Percentiles rank a stretch among this genome's conserved stretches.
phyloP scores from a whole-genome alignment of 1,140 invertebrate species.

The Drosophila parabipectinata region DNA sequence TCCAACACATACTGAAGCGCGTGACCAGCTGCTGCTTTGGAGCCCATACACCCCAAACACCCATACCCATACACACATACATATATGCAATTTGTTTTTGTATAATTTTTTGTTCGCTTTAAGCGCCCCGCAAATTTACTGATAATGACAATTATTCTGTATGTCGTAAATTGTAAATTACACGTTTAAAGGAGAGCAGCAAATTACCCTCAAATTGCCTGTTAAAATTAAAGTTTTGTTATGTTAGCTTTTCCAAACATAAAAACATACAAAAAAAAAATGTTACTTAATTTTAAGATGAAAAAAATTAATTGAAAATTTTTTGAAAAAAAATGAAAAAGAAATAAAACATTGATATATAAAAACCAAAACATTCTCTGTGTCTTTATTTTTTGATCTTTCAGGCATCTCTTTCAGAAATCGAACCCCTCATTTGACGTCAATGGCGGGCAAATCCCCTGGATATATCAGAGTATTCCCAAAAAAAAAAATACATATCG shows the following conservation, averaged over 20 bases:
- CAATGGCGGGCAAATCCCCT: conserved; percentile 31
- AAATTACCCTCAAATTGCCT: conserved; percentile 49
- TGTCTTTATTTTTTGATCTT: conserved; percentile 35
- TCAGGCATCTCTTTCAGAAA: conserved; percentile 28
- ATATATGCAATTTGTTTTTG: conserved; percentile 42
- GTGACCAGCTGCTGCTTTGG: conserved; percentile 64
- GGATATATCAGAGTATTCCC: conserved; percentile 6
- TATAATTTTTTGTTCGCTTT: conserved; percentile 43
- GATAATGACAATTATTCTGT: conserved; percentile 65
- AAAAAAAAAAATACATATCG: background rate
- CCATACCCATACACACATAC: background rate
- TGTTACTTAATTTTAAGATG: conserved; percentile 72
- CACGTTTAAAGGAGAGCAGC: conserved; percentile 32
- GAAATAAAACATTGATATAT: conserved; percentile 24
- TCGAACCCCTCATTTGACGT: conserved; percentile 34
- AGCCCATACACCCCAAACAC: background rate
- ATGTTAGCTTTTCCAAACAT: conserved; percentile 70
- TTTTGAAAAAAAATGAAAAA: conserved; percentile 43
- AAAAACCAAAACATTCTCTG: conserved; percentile 27
- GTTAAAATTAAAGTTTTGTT: conserved; percentile 76
- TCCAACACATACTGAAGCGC: conserved; percentile 35
- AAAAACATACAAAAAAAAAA: conserved; percentile 26
- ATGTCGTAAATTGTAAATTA: conserved; percentile 56
- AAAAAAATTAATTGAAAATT: conserved; percentile 58
- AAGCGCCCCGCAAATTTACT: conserved; percentile 60